Evolutionary conservation across 2,888 invertebrate species (phyloP), one percentile per base, ranked within the genome.

Genomic region (Pseudococcus viburni): DNA sequence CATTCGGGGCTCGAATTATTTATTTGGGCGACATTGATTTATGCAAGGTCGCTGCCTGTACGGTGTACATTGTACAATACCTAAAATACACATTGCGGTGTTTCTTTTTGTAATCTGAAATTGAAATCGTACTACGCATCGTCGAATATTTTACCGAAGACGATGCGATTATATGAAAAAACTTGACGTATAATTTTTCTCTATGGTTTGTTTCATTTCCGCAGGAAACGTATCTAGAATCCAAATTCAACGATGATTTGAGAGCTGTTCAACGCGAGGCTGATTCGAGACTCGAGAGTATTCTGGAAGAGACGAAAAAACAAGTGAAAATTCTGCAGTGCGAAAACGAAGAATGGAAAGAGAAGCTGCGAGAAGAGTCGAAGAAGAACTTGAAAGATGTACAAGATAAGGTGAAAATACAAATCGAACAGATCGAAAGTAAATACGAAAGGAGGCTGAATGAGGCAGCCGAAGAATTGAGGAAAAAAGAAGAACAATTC

Each of bases 271-370:
- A 90, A 33, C 89, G 89, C 26, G 89, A 90, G 59, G 90, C 90
- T 0, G 88, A 89, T 26, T 39, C 84, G 22, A 92, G 92, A 85
- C 92, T 92, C 88, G 91, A 91, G 5, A 73, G 19, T 26, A 88
- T 88, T 68, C 51, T 85, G 19, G 85, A 88, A 22, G 88, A 88
- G 85, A 84, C 85, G 42, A 88, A 68, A 68, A 59, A 59, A 83
- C 88, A 88, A 64, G 64, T 89, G 4, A 85, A 88, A 9, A 19
- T 59, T 12, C 68, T 89, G 48, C 87, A 89, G 51, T 55, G 84
- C 26, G 89, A 89, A 77, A 85, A 88, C 48, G 84, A 84, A 59
- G 84, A 64, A 12, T 88, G 84, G 73, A 84, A 85, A 33, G 85
- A 88, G 85, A 88, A 73, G 26, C 26, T 88, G n/a, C n/a, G 55